These are phyloP conservation scores for Trichonephila inaurata DNA, from an alignment of 1,140 invertebrate genomes.

Conservation along the genomic window DNA sequence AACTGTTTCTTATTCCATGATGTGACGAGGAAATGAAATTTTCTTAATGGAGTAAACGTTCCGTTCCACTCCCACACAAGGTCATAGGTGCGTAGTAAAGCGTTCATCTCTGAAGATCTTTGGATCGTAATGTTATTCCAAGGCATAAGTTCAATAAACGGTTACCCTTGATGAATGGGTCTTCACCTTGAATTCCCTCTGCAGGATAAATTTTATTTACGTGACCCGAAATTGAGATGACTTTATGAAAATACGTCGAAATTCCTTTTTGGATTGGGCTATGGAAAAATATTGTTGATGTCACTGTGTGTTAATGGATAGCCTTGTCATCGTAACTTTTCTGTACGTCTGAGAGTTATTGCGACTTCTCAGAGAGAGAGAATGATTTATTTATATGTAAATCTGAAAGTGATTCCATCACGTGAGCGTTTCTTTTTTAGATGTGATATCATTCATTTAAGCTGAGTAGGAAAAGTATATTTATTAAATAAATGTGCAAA, in stretches of 20 bases:
- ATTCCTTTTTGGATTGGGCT: background rate
- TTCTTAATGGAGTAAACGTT: slow-evolving; percentile 29
- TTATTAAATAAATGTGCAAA: too few species aligned
- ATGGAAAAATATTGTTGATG: background rate
- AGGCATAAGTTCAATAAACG: slow-evolving; percentile 38
- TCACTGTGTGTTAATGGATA: background rate
- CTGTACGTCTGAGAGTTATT: background rate
- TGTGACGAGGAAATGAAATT: slow-evolving; percentile 11
- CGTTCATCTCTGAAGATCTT: background rate
- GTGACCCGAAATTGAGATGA: background rate
- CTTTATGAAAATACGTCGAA: background rate
- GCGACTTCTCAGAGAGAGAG: background rate
- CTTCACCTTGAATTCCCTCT: slow-evolving; percentile 27
- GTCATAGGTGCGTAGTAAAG: slow-evolving; percentile 44
- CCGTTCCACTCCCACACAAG: slow-evolving; percentile 3
- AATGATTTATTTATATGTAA: background rate
- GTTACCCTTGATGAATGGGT: background rate
- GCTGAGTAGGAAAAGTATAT: too few species aligned
- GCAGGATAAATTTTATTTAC: background rate
- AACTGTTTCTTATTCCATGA: background rate
- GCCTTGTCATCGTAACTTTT: background rate
- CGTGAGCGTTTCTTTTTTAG: too few species aligned
- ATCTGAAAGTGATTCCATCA: too few species aligned
- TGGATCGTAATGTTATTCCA: slow-evolving; percentile 32
- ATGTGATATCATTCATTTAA: too few species aligned